Conservation (phyloP, 2,888 invertebrate genomes). For the Ophraella communa region DNA sequence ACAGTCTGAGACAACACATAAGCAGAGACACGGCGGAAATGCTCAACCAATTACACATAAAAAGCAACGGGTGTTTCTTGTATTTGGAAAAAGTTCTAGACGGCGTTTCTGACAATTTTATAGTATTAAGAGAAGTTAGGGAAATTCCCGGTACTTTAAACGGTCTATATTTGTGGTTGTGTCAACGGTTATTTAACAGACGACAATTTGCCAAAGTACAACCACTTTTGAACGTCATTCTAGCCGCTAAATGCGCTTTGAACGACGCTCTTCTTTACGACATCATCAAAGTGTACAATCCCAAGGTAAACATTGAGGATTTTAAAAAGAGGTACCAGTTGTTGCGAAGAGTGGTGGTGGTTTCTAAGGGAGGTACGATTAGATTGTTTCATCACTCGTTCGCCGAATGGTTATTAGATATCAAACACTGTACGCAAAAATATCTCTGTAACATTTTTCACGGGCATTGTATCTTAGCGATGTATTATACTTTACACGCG, state of each 20-base stretch:
- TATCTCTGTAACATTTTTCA: slow-evolving; percentile 87
- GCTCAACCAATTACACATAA: slow-evolving; percentile 92
- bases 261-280: slow-evolving; percentile 82
- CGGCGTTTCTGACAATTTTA: slow-evolving; percentile 91
- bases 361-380: slow-evolving; percentile 67
- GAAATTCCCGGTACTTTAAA: slow-evolving; percentile 96
- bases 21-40: slow-evolving; percentile 93
- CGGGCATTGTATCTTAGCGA: slow-evolving; percentile 87
- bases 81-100: slow-evolving; percentile 88
- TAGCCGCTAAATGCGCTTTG: slow-evolving; percentile 86
- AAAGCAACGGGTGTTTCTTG: slow-evolving; percentile 91
- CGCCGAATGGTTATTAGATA: slow-evolving; percentile 93
- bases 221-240: slow-evolving; percentile 82
- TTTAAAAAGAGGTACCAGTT: slow-evolving; percentile 80
- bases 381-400: slow-evolving; percentile 93
- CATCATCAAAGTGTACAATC: slow-evolving; percentile 81
- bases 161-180: slow-evolving; percentile 93
- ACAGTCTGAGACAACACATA: slow-evolving; percentile 85
- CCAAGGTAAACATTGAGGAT: slow-evolving; percentile 78
- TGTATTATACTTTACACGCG: slow-evolving; percentile 79
- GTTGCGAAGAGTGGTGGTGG: slow-evolving; percentile 68
- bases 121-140: slow-evolving; percentile 87
- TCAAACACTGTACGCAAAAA: slow-evolving; percentile 96
- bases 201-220: slow-evolving; percentile 88
- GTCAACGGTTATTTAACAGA: slow-evolving; percentile 89